A percentile compares a stretch with the other conserved stretches of the same genome.
These are phyloP conservation scores for Drosophila bifasciata DNA, from an alignment of 1,140 invertebrate genomes.

Conservation along the genomic window DNA sequence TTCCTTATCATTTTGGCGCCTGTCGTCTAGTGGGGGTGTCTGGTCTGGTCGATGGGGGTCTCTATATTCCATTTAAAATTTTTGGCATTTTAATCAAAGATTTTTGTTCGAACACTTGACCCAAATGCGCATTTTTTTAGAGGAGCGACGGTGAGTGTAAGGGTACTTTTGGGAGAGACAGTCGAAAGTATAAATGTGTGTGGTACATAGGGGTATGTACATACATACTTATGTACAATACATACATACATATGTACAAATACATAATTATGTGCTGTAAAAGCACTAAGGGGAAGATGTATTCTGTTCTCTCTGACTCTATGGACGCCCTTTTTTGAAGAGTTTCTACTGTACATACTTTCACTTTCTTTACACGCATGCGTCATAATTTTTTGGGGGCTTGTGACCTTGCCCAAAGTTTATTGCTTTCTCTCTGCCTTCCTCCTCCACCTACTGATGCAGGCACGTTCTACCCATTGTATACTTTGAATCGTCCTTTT, in stretches of 20 bases:
- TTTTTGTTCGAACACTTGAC: slow-evolving; percentile 63
- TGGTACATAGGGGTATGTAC: not conserved
- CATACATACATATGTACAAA: not conserved
- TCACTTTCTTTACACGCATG: slow-evolving; percentile 71
- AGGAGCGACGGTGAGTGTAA: not conserved
- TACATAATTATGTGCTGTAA: not conserved
- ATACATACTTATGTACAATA: not conserved
- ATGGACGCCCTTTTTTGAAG: too few relatives aligned
- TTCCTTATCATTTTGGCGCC: slow-evolving; percentile 34
- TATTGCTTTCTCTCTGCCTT: not conserved
- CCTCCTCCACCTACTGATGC: not conserved
- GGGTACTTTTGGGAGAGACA: slow-evolving; percentile 14
- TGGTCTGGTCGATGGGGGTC: slow-evolving; percentile 13
- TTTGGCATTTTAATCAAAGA: slow-evolving; percentile 55
- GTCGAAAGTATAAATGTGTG: not conserved
- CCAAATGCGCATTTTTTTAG: slow-evolving; percentile 67
- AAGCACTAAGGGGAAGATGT: not conserved
- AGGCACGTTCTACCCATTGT: slow-evolving; percentile 32
- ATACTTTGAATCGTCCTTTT: slow-evolving; percentile 29
- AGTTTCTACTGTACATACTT: slow-evolving; percentile 55
- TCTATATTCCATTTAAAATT: slow-evolving; percentile 18
- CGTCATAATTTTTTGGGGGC: slow-evolving; percentile 24
- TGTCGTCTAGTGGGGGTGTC: slow-evolving; percentile 45
- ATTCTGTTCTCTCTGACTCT: too few relatives aligned
- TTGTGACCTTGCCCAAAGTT: too few relatives aligned